phyloP scores from a whole-genome alignment of 2,797 vertebrate species.

The Psittacula echo region DNA sequence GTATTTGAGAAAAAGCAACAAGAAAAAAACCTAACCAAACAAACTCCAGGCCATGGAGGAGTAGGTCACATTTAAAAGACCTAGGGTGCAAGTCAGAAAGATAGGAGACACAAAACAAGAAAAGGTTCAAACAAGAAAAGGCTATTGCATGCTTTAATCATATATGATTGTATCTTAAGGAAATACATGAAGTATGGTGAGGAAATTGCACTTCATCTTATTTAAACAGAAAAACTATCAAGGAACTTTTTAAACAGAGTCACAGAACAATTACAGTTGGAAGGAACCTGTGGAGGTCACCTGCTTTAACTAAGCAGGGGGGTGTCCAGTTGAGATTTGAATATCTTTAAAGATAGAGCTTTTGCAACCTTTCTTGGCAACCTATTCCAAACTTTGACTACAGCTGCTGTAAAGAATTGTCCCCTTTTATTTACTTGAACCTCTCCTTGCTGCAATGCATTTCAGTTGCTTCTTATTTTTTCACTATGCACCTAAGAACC shows the following conservation, averaged over 20 bases:
- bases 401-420: not conserved
- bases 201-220: not conserved
- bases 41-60: not conserved
- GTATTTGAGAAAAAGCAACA: slow-evolving; percentile 2
- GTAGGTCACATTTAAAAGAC: not conserved
- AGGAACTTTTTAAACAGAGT: not conserved
- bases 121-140: not conserved
- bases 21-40: not conserved
- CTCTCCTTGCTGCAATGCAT: not conserved
- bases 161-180: not conserved
- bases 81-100: not conserved
- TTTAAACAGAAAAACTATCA: not conserved
- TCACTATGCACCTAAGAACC: not conserved
- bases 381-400: not conserved
- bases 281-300: not conserved
- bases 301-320: not conserved
- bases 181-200: not conserved
- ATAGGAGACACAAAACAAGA: not conserved
- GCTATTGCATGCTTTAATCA: not conserved
- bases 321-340: not conserved
- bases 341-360: not conserved
- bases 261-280: not conserved
- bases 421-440: not conserved
- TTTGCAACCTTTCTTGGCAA: not conserved
- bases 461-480: not conserved